Conservation (phyloP, 2,888 invertebrate species). For the Camptogramma bilineatum region DNA sequence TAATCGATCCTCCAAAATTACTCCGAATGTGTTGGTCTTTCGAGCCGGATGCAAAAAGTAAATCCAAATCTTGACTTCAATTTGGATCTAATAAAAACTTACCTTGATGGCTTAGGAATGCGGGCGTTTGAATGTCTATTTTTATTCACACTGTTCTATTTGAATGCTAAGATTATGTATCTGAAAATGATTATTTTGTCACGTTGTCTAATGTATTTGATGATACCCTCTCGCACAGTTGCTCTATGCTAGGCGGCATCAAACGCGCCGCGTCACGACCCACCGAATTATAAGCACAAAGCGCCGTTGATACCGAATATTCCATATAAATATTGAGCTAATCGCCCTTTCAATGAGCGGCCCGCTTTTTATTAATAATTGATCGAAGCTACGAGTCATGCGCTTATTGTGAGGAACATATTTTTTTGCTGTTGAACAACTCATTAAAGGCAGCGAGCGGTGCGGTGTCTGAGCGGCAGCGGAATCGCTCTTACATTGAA, state of each 20-base stretch:
- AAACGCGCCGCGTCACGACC: slow-evolving; percentile 82
- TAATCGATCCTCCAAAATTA: neutral
- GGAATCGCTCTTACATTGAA: neutral
- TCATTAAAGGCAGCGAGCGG: slow-evolving; percentile 66
- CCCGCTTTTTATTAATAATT: slow-evolving; percentile 86
- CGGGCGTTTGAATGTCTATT: no score
- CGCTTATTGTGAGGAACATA: slow-evolving; percentile 80
- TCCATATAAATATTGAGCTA: slow-evolving; percentile 86
- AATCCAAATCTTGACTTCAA: no score
- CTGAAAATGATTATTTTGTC: neutral
- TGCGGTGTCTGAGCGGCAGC: neutral
- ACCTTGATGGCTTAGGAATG: no score
- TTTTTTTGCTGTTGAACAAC: slow-evolving; percentile 78
- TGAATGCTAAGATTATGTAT: neutral
- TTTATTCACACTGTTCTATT: no score
- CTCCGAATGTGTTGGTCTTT: slow-evolving; percentile 2
- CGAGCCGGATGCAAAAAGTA: neutral
- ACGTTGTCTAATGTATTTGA: slow-evolving; percentile 12
- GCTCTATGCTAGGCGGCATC: slow-evolving; percentile 72
- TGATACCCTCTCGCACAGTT: slow-evolving; percentile 64
- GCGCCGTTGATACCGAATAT: slow-evolving; percentile 85
- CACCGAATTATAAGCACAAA: slow-evolving; percentile 84
- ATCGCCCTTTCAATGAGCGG: slow-evolving; percentile 86
- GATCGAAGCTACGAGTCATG: slow-evolving; percentile 83
- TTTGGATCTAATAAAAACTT: no score